Evolutionary conservation across 2,113 vertebrate genomes (phyloP).

Genomic region (Ageneiosus marmoratus): DNA sequence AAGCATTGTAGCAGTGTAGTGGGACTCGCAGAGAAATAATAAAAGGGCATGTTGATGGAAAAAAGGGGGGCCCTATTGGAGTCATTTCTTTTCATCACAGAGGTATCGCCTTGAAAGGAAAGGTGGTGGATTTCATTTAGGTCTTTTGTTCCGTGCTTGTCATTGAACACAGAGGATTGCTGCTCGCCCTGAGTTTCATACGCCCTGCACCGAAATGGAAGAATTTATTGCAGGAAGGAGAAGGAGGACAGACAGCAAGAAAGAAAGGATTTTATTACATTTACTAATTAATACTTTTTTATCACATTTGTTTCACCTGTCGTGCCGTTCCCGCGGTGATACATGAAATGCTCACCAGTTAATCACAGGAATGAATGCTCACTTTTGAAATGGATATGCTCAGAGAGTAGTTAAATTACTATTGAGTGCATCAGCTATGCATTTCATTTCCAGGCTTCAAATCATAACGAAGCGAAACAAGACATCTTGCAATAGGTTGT

Average conservation of each 20-base stretch:
- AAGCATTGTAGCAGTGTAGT: slow-evolving; percentile 47
- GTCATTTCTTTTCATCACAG: slow-evolving; percentile 52
- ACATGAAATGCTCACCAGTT: slow-evolving; percentile 29
- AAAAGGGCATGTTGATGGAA: slow-evolving; percentile 40
- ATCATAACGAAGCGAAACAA: slow-evolving; percentile 1
- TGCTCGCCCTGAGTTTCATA: slow-evolving; percentile 21
- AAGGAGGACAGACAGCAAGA: not conserved
- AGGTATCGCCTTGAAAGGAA: slow-evolving; percentile 42
- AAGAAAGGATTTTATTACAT: slow-evolving; percentile 44
- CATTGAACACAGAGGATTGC: slow-evolving; percentile 40
- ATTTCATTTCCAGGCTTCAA: slow-evolving; percentile 20
- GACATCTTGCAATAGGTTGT: not conserved
- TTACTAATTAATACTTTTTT: slow-evolving; percentile 55
- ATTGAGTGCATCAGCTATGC: slow-evolving; percentile 25
- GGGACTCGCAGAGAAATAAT: slow-evolving; percentile 47
- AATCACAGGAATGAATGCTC: slow-evolving; percentile 34
- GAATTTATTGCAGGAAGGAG: slow-evolving; percentile 47
- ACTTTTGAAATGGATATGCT: slow-evolving; percentile 8
- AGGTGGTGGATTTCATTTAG: slow-evolving; percentile 42
- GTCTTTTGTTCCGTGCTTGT: slow-evolving; percentile 52
- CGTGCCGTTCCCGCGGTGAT: slow-evolving; percentile 30
- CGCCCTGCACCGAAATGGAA: slow-evolving; percentile 12
- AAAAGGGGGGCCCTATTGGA: slow-evolving; percentile 12
- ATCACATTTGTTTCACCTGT: slow-evolving; percentile 52
- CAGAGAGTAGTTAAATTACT: slow-evolving; percentile 45